Evolutionary conservation across 2,113 vertebrate genomes (phyloP).

Genomic region (Dromiciops gliroides): DNA sequence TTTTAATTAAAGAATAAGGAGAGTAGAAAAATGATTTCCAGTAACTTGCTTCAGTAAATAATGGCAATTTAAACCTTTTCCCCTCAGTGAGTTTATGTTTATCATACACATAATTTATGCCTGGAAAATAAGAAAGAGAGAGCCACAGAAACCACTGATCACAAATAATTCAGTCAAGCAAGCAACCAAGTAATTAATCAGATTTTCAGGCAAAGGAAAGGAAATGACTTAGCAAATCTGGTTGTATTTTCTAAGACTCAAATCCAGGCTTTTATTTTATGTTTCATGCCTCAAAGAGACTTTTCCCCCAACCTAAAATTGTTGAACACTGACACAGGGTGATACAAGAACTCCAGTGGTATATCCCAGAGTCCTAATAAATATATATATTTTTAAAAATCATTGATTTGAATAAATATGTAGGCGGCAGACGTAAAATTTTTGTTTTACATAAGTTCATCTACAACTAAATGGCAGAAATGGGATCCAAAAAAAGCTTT

Average conservation of each 20-base stretch:
- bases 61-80: neutral
- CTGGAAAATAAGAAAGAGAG: neutral
- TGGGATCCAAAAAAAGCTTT: neutral
- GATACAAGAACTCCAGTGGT: neutral
- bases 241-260: neutral
- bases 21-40: neutral
- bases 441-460: neutral
- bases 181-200: neutral
- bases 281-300: neutral
- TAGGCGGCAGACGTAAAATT: neutral
- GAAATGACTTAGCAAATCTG: neutral
- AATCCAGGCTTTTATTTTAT: neutral
- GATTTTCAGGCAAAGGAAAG: neutral
- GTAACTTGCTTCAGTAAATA: neutral
- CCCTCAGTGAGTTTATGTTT: neutral
- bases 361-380: neutral
- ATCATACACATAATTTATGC: neutral
- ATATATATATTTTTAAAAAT: neutral
- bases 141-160: neutral
- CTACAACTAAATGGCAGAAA: neutral
- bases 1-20: constrained; percentile 26
- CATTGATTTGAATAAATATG: neutral
- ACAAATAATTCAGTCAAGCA: neutral
- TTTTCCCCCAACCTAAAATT: neutral
- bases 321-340: neutral